phyloP scores from a whole-genome alignment of 37 sponge, comb jelly and placozoan genomes.

The Dysidea cf. avara region DNA sequence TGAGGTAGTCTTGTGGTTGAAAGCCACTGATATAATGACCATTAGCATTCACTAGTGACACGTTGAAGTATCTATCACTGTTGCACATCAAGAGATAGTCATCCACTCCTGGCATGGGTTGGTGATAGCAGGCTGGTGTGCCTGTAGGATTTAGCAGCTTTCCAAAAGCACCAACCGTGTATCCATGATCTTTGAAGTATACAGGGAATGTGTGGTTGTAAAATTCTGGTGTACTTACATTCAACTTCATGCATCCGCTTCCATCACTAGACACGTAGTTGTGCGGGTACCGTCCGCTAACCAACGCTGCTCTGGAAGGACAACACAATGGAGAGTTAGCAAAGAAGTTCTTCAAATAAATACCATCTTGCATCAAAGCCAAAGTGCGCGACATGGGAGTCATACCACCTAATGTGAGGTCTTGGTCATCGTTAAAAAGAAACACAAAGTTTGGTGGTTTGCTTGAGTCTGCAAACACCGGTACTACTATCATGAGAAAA shows the following conservation, averaged over 20 bases:
- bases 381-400: constrained; percentile 43
- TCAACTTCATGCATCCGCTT: constrained; percentile 67
- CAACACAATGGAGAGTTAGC: constrained; percentile 84
- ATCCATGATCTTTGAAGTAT: constrained; percentile 49
- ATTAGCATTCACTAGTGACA: constrained; percentile 27
- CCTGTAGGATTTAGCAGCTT: constrained; percentile 65
- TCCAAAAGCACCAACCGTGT: constrained; percentile 71
- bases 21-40: constrained; percentile 27
- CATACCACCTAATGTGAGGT: constrained; percentile 49
- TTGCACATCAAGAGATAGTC: constrained; percentile 66
- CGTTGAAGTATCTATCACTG: constrained; percentile 53
- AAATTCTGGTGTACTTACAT: constrained; percentile 42
- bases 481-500: no score
- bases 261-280: constrained; percentile 35
- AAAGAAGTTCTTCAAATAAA: constrained; percentile 51
- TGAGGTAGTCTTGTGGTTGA: constrained; percentile 65
- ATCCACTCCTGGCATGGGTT: constrained; percentile 56
- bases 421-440: constrained; percentile 78
- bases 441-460: constrained; percentile 60
- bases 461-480: constrained; percentile 2
- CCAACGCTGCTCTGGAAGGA: constrained; percentile 66
- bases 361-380: constrained; percentile 15
- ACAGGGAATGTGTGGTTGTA: constrained; percentile 32
- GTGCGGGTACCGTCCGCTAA: constrained; percentile 72
- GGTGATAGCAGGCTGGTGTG: constrained; percentile 24